Evolutionary conservation across 1,140 invertebrate species (phyloP), one percentile per base, ranked within the genome.

Genomic region (Caenorhabditis tropicalis): DNA sequence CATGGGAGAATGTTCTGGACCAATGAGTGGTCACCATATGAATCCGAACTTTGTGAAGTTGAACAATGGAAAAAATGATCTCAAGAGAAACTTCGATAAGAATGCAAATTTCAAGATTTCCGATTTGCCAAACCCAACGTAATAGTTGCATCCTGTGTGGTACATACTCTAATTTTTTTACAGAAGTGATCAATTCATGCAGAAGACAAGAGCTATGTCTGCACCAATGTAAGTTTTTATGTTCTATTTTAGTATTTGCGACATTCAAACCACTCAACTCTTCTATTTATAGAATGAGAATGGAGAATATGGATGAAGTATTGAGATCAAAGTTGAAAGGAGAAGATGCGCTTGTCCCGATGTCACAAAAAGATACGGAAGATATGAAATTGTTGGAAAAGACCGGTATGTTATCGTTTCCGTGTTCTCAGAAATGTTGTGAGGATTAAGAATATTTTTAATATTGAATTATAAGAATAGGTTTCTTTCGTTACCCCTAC

Each of bases 1-100:
- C n/a, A 80, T 46, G 43, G 83, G 65, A 65, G 53, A 58, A 16
- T 84, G 83, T 65, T 46, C 31, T 10, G 83, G 70, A 27, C 65
- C 65, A 43, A 39, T 74, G 65, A 74, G 65, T 24, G 36, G 65
- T 21, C 36, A 74, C 21, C 65, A 74, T 46, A 74, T 74, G 65
- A 74, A 74, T 43, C 65, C 65, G 12, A 74, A 74, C n/a, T 74
- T 74, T 46, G 65, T 74, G 15, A 74, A 74, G n/a, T 24, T 74
- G 36, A 74, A 74, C 15, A 5, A 74, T 31, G 65, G 33, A 16
- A 74, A 74, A 24, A 74, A 74, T 46, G n/a, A 24, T 43, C 24
- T 74, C 36, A 74, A 74, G 10, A 39, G 29, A 7, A 74, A 6
- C 12, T 21, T 74, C 3, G 65, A 74, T 46, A 74, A 74, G 36